Evolutionary conservation across 2,888 invertebrate species (phyloP).

Genomic region (Morinoia aosen): DNA sequence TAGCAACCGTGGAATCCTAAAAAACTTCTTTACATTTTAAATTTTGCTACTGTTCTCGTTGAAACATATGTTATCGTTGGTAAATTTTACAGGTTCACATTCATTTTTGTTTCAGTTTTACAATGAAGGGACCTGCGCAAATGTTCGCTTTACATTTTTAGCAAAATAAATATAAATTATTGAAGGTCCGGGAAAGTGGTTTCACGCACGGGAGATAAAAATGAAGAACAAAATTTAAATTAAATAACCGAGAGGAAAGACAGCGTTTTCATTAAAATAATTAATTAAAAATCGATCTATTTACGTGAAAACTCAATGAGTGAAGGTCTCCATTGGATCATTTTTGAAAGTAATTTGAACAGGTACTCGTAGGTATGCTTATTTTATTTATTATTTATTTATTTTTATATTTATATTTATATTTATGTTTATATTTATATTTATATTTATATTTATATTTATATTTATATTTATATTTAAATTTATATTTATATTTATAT

Average conservation of each 20-base stretch:
- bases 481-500: too few relatives aligned
- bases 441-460: too few relatives aligned
- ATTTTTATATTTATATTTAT: too few relatives aligned
- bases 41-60: not conserved
- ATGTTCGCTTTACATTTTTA: not conserved
- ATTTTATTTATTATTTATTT: not conserved
- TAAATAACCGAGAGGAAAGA: not conserved
- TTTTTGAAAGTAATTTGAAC: not conserved
- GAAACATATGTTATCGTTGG: not conserved
- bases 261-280: not conserved
- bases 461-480: too few relatives aligned
- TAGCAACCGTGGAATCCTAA: not conserved
- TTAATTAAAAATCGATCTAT: too few relatives aligned
- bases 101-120: not conserved
- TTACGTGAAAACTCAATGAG: not conserved
- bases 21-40: not conserved
- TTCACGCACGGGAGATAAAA: not conserved
- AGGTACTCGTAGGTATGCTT: not conserved
- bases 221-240: not conserved
- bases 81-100: too few relatives aligned
- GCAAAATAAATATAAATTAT: not conserved
- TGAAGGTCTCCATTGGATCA: not conserved
- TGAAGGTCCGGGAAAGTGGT: not conserved
- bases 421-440: too few relatives aligned
- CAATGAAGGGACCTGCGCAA: not conserved